Percentiles rank a stretch among this genome's conserved stretches.
Evolutionary conservation across 2,888 invertebrate genomes (phyloP).

Genomic region (Alloscopus bannaensis): DNA sequence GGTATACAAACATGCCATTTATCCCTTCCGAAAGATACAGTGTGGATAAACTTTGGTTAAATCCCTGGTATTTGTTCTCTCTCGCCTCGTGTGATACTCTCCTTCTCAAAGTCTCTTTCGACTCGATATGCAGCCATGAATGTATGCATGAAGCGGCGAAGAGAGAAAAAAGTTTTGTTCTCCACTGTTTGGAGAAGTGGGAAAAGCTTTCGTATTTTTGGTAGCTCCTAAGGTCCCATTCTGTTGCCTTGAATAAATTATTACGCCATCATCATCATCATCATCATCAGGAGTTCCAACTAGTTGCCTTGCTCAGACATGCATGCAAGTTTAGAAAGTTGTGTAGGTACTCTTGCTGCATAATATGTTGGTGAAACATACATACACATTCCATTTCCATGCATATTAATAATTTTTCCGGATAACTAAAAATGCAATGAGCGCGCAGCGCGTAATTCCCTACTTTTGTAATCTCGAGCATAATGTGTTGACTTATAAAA

Average conservation of each 20-base stretch:
- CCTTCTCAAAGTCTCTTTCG: background rate
- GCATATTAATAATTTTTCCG: constrained; percentile 25
- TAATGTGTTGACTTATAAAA: too few relatives aligned
- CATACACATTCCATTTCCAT: constrained; percentile 15
- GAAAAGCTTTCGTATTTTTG: constrained; percentile 22
- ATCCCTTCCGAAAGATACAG: too few relatives aligned
- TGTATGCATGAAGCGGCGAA: constrained; percentile 26
- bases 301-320: constrained; percentile 23
- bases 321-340: constrained; percentile 1
- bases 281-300: constrained; percentile 42
- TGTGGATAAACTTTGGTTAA: constrained; percentile 19
- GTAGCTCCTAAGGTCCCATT: constrained; percentile 39
- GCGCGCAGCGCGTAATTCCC: background rate
- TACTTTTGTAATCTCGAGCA: background rate
- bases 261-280: constrained; percentile 66
- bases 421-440: background rate
- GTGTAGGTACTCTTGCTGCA: too few relatives aligned
- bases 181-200: constrained; percentile 6
- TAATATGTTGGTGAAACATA: too few relatives aligned
- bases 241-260: constrained; percentile 69
- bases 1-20: too few relatives aligned
- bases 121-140: background rate
- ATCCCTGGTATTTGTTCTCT: constrained; percentile 22
- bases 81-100: constrained; percentile 2
- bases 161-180: constrained; percentile 2